Percentiles rank a stretch among this genome's conserved stretches.
These are phyloP conservation scores for Loxodonta africana DNA, from an alignment of 2,113 vertebrate species.

Conservation along the genomic window DNA sequence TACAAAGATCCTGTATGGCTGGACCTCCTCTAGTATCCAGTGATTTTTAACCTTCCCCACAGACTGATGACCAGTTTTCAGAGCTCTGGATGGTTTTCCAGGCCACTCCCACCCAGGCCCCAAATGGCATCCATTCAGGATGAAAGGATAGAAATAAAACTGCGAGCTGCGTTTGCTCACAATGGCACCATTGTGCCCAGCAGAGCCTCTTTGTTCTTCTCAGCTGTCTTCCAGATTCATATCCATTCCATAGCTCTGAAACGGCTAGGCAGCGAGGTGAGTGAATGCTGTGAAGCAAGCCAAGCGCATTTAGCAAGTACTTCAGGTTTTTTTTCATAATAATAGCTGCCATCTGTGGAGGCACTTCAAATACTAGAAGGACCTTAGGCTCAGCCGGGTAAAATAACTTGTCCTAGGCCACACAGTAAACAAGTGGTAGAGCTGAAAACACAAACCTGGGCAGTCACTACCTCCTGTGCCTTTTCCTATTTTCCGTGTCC, in stretches of 20 bases:
- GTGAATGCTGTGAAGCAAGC: background rate
- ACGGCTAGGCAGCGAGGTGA: background rate
- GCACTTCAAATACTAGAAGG: background rate
- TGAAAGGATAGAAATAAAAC: conserved; percentile 7
- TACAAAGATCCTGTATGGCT: background rate
- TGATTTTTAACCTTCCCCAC: background rate
- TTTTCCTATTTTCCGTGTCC: background rate
- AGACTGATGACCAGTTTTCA: background rate
- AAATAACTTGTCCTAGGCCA: background rate
- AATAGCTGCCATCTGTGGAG: background rate
- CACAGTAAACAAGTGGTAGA: background rate
- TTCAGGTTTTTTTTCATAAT: background rate
- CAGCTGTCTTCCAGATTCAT: background rate
- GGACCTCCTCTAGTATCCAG: background rate
- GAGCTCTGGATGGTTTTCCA: background rate
- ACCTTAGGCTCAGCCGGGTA: background rate
- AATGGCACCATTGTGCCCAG: background rate
- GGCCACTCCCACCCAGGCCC: background rate
- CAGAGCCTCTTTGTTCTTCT: conserved; percentile 33
- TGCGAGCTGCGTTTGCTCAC: background rate
- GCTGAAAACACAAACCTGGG: background rate
- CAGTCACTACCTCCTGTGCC: too few species aligned
- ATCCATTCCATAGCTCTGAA: background rate
- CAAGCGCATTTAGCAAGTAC: background rate
- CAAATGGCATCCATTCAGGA: background rate